Evolutionary conservation across 2,888 invertebrate genomes (phyloP).

Genomic region (Zeuzera pyrina): DNA sequence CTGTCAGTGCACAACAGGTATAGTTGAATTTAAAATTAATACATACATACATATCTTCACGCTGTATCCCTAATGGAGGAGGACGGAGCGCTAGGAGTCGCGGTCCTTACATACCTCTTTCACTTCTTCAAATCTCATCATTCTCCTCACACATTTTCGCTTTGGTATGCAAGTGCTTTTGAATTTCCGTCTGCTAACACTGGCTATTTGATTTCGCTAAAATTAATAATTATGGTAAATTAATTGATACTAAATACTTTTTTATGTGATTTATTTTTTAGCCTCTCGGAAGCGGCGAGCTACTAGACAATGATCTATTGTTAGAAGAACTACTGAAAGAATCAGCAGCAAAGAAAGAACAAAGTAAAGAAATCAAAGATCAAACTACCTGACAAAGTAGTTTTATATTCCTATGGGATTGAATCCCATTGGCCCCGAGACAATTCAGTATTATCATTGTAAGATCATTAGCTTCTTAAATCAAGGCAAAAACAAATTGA

Average conservation of each 20-base stretch:
- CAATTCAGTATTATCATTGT: slow-evolving; percentile 60
- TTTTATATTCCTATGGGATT: slow-evolving; percentile 50
- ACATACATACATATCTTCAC: neutral
- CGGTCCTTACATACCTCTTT: neutral
- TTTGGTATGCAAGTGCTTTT: neutral
- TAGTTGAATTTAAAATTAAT: neutral
- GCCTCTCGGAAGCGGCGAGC: slow-evolving; percentile 51
- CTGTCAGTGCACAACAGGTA: slow-evolving; percentile 71
- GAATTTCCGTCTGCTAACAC: neutral
- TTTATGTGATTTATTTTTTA: slow-evolving; percentile 29
- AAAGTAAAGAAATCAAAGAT: slow-evolving; percentile 33
- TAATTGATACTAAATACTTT: too few species aligned
- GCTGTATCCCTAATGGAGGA: neutral
- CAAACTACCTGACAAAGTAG: slow-evolving; percentile 52
- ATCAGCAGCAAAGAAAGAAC: slow-evolving; percentile 41
- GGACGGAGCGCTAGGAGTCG: neutral
- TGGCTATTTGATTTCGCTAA: too few species aligned
- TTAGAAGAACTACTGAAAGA: slow-evolving; percentile 53
- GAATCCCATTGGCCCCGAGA: slow-evolving; percentile 22
- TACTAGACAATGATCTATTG: slow-evolving; percentile 55
- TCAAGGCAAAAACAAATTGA: too few species aligned
- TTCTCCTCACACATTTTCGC: neutral
- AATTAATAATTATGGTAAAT: too few species aligned
- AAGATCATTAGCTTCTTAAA: too few species aligned
- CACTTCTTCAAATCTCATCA: neutral